These are phyloP conservation scores for Phenganax stokvisi DNA, from an alignment of 92 coral and sea anemone species.

Conservation along the genomic window DNA sequence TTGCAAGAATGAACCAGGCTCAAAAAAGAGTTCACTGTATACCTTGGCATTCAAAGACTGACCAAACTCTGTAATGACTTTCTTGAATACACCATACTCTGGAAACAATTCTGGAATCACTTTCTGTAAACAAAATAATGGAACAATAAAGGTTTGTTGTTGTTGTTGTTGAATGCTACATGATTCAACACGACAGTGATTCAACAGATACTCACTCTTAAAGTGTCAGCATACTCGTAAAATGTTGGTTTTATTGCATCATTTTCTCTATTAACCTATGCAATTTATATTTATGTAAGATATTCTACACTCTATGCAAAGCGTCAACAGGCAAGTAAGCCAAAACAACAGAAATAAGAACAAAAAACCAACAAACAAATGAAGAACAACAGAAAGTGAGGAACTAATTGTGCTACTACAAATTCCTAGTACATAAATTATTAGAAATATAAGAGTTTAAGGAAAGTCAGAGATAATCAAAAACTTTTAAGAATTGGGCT, in stretches of 20 bases:
- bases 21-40: neutral
- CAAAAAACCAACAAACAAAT: too few relatives aligned
- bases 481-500: too few relatives aligned
- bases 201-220: constrained; percentile 45
- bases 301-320: too few relatives aligned
- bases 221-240: constrained; percentile 62
- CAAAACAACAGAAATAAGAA: too few relatives aligned
- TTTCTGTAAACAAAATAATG: constrained; percentile 36
- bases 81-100: constrained; percentile 65
- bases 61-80: constrained; percentile 86
- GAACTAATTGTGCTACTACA: too few relatives aligned
- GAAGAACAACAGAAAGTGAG: too few relatives aligned
- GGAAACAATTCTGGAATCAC: constrained; percentile 75
- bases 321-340: too few relatives aligned
- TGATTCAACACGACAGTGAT: neutral
- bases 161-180: neutral
- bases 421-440: too few relatives aligned
- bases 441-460: too few relatives aligned
- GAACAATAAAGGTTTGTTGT: neutral
- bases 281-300: too few relatives aligned
- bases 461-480: too few relatives aligned
- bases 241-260: constrained; percentile 61
- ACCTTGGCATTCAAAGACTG: constrained; percentile 81
- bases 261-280: constrained; percentile 72
- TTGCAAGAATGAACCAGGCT: neutral